Percentiles rank a stretch among this genome's conserved stretches.
Conservation (phyloP, 2,113 vertebrate species). For the Picathartes gymnocephalus region DNA sequence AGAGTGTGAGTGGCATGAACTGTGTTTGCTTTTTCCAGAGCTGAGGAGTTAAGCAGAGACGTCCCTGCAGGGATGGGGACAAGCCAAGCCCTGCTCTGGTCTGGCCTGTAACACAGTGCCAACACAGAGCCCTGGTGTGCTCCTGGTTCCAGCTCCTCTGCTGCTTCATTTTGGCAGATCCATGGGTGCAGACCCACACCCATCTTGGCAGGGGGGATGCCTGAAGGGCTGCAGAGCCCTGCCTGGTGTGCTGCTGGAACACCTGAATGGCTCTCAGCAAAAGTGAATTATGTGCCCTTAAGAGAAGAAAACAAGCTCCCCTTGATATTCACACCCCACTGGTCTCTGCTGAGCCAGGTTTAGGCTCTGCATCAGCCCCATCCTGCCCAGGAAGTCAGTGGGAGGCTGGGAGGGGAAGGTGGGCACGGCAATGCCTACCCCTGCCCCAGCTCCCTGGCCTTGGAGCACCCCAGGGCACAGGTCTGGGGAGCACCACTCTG, state of each 20-base stretch:
- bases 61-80: neutral
- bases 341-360: neutral
- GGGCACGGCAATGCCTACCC: neutral
- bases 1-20: neutral
- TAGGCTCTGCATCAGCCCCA: neutral
- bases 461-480: neutral
- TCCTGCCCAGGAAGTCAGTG: neutral
- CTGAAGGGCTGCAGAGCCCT: neutral
- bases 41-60: neutral
- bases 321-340: neutral
- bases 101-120: neutral
- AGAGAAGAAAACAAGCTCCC: neutral
- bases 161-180: neutral
- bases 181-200: neutral
- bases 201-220: neutral
- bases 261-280: neutral
- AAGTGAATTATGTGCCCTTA: rapidly evolving
- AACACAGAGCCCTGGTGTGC: neutral
- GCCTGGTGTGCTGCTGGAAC: neutral
- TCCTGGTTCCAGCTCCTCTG: neutral
- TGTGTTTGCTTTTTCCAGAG: neutral
- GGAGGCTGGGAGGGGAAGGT: neutral
- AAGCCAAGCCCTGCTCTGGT: neutral
- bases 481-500: neutral
- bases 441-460: neutral